Conservation (phyloP, 2,888 invertebrate genomes). For the Formica aserva region DNA sequence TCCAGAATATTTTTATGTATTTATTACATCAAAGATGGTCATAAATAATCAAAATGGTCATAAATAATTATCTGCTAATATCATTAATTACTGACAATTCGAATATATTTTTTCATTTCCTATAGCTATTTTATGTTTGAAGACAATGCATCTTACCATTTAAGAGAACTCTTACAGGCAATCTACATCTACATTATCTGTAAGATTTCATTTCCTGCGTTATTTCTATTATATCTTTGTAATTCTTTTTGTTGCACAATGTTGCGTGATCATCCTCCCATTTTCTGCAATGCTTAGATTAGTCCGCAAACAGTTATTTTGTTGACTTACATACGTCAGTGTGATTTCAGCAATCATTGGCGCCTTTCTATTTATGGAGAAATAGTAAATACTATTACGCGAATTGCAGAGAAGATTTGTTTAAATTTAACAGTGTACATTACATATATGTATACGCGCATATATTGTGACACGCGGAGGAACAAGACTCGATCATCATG, state of each 20-base stretch:
- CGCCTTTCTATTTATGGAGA: neutral
- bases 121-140: neutral
- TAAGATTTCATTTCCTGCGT: neutral
- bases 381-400: neutral
- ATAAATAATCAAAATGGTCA: neutral
- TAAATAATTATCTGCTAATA: neutral
- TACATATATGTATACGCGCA: neutral
- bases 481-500: constrained; percentile 3
- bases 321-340: neutral
- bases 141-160: neutral
- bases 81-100: neutral
- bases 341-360: neutral
- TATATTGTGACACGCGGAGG: neutral
- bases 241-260: neutral
- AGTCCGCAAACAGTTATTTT: neutral
- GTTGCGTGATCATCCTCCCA: neutral
- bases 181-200: neutral
- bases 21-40: neutral
- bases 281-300: neutral
- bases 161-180: neutral
- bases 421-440: neutral
- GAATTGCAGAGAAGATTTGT: neutral
- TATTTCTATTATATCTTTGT: neutral
- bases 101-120: neutral
- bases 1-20: neutral